Evolutionary conservation across 2,888 invertebrate species (phyloP), one percentile per base, ranked within the genome.

Genomic region (Schizotus pectinicornis): DNA sequence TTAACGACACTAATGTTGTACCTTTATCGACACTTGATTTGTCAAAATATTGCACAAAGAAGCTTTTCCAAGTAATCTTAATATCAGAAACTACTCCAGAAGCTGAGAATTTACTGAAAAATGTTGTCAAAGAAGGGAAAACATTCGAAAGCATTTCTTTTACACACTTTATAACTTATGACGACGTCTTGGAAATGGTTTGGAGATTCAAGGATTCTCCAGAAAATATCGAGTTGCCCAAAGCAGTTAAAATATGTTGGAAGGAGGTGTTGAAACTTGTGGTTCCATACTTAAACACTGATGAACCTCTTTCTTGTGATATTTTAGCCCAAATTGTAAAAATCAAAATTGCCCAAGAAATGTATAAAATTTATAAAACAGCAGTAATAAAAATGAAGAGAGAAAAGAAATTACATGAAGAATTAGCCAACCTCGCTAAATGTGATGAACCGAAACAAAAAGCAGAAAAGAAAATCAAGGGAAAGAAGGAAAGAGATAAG

Each of bases 281-380:
- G 36, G 8, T 11, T 5, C 7, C 11, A 42, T 35, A 32, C 39
- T 11, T 32, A 5, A 22, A 13, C 6, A n/a, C 11, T 5, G 7
- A 37, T 2, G 13, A 36, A 9, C 6, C 33, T 35, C 9, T 51
- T 3, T 11, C 36, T n/a, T n/a, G 33, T 7, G 36, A 59, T 13
- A 37, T 61, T 36, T 39, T 70, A 45, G 67, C 70, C 1, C 45
- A 63, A 30, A 43, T 70, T 3, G 50, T 69, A 7, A 74, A 74
- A 65, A 47, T 72, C 3, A 72, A 71, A 61, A 58, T 74, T 3
- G 64, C 72, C 34, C 65, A 73, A 47, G 58, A 61, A 0, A 72
- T 74, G 73, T 69, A 71, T 51, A 41, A 59, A 14, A 68, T 63
- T 22, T 71, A 68, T 35, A 58, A 48, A 5, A 50, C 55, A 13